phyloP scores from a whole-genome alignment of 2,888 invertebrate species.

The Andrena chrysosceles region DNA sequence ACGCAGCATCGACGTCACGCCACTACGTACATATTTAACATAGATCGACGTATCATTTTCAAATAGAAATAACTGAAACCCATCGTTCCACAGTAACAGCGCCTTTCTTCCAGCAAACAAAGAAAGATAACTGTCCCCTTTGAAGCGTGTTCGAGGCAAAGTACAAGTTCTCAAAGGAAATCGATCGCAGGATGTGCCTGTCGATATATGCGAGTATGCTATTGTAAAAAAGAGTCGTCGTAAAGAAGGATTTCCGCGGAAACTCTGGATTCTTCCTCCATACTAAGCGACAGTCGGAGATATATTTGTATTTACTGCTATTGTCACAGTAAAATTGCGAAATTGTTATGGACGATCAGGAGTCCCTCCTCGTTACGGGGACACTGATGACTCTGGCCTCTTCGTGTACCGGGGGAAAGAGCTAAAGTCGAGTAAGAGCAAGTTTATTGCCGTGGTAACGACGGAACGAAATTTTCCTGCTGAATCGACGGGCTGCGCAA shows the following conservation, averaged over 20 bases:
- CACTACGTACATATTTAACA: no score
- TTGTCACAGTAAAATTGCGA: constrained; percentile 22
- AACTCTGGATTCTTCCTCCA: constrained; percentile 12
- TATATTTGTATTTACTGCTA: constrained; percentile 43
- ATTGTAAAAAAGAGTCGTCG: constrained; percentile 39
- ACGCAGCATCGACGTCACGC: no score
- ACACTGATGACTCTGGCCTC: constrained; percentile 39
- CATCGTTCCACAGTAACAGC: background rate
- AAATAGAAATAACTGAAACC: no score
- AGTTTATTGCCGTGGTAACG: constrained; percentile 48
- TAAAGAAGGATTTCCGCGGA: constrained; percentile 52
- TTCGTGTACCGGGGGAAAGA: constrained; percentile 6
- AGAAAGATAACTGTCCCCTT: no score
- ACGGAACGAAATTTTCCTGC: constrained; percentile 49
- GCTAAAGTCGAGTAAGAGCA: constrained; percentile 24
- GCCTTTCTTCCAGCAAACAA: background rate
- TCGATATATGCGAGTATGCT: background rate
- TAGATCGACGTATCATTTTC: no score
- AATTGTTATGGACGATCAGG: constrained; percentile 44
- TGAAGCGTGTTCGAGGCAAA: background rate
- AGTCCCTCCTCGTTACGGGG: constrained; percentile 24
- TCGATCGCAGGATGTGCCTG: constrained; percentile 16
- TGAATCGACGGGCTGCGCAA: constrained; percentile 46
- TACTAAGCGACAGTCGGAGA: constrained; percentile 32
- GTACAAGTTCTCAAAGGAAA: constrained; percentile 5